phyloP scores from a whole-genome alignment of 2,113 vertebrate genomes.

The Microcebus griseorufus region DNA sequence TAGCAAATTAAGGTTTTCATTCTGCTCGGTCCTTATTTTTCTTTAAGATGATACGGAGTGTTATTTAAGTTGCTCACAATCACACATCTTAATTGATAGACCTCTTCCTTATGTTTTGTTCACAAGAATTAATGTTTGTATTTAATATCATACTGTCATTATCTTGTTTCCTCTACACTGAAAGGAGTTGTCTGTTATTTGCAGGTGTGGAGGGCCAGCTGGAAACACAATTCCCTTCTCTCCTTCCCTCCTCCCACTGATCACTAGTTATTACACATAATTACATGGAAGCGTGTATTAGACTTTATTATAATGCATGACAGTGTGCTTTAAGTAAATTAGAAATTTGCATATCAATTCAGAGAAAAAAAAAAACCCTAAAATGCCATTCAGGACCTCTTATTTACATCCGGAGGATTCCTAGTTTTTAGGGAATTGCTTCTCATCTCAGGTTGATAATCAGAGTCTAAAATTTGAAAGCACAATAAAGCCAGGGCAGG shows the following conservation, averaged over 20 bases:
- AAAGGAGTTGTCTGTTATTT: constrained; percentile 82
- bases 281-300: constrained; percentile 82
- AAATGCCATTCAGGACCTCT: constrained; percentile 71
- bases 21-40: constrained; percentile 71
- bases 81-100: constrained; percentile 83
- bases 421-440: constrained; percentile 57
- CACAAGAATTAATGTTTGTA: constrained; percentile 84
- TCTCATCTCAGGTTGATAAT: constrained; percentile 65
- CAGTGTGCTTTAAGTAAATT: constrained; percentile 83
- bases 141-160: constrained; percentile 83
- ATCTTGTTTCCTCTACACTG: constrained; percentile 84
- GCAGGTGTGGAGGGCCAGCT: constrained; percentile 84
- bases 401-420: constrained; percentile 63
- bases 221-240: constrained; percentile 73
- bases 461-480: constrained; percentile 72
- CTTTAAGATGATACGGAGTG: constrained; percentile 69
- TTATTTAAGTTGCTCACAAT: constrained; percentile 78
- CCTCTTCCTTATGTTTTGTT: constrained; percentile 82
- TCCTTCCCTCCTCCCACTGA: constrained; percentile 70
- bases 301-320: constrained; percentile 78
- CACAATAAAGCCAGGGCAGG: constrained; percentile 54
- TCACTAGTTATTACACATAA: constrained; percentile 83
- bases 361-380: constrained; percentile 29
- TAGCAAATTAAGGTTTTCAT: constrained; percentile 79
- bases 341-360: constrained; percentile 79